Evolutionary conservation across 2,797 vertebrate species (phyloP).

Genomic region (Podarcis lilfordi): DNA sequence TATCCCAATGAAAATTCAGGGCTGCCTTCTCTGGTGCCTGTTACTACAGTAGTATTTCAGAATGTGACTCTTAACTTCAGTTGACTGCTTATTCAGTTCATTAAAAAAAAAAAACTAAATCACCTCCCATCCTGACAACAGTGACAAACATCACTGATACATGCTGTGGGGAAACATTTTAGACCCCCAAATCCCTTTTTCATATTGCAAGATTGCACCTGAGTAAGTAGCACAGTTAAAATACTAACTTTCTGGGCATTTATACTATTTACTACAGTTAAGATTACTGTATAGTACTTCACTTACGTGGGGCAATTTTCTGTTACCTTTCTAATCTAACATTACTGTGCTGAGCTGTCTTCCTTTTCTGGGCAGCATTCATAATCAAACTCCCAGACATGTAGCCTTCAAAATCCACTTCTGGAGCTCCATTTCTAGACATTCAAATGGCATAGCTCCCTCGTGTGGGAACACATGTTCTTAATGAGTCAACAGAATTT

Average conservation of each 20-base stretch:
- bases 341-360: background rate
- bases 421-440: background rate
- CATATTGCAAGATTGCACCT: background rate
- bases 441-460: conserved; percentile 38
- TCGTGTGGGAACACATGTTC: conserved; percentile 39
- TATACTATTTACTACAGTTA: background rate
- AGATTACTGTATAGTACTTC: background rate
- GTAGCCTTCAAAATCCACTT: conserved; percentile 1
- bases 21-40: background rate
- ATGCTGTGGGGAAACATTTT: background rate
- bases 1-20: background rate
- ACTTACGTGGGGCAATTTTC: background rate
- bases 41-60: background rate
- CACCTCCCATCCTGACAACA: background rate
- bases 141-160: background rate
- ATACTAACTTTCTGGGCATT: background rate
- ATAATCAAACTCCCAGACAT: background rate
- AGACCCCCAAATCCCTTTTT: background rate
- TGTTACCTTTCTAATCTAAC: conserved; percentile 8
- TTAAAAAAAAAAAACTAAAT: background rate
- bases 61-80: background rate
- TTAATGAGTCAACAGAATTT: background rate
- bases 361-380: background rate
- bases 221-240: background rate
- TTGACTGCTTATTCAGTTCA: background rate